Conservation (phyloP, 1,140 invertebrate species). For the Tetragnatha versicolor region DNA sequence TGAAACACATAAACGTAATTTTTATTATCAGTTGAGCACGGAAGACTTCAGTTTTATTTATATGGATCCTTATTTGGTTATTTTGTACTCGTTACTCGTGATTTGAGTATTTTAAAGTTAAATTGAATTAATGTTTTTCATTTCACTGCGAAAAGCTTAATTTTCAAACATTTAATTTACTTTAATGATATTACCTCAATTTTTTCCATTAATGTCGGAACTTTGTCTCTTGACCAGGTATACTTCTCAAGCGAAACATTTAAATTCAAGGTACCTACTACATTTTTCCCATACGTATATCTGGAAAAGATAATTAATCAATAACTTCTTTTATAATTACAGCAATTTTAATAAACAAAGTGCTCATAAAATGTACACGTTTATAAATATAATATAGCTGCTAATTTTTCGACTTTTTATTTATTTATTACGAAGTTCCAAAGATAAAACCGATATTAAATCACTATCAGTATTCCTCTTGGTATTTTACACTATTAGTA, state of each 20-base stretch:
- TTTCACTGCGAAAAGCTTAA: neutral
- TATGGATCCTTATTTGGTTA: no score
- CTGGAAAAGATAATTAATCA: conserved; percentile 66
- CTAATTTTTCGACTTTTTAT: no score
- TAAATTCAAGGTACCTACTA: conserved; percentile 68
- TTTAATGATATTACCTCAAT: neutral
- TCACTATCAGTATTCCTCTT: no score
- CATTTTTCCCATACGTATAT: conserved; percentile 78
- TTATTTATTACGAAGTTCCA: no score
- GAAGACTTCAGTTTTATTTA: no score
- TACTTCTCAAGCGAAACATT: conserved; percentile 20
- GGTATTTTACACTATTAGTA: no score
- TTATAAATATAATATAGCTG: no score
- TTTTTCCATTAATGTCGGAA: neutral
- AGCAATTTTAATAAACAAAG: no score
- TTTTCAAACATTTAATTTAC: neutral
- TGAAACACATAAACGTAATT: conserved; percentile 11
- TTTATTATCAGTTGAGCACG: no score
- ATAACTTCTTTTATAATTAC: no score
- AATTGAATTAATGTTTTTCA: neutral
- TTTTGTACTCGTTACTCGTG: neutral
- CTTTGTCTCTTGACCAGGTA: conserved; percentile 25
- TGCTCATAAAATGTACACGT: no score
- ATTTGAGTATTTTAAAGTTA: neutral
- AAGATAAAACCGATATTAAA: no score